Evolutionary conservation across 1,140 invertebrate species (phyloP).

Genomic region (Sesamia nonagrioides): DNA sequence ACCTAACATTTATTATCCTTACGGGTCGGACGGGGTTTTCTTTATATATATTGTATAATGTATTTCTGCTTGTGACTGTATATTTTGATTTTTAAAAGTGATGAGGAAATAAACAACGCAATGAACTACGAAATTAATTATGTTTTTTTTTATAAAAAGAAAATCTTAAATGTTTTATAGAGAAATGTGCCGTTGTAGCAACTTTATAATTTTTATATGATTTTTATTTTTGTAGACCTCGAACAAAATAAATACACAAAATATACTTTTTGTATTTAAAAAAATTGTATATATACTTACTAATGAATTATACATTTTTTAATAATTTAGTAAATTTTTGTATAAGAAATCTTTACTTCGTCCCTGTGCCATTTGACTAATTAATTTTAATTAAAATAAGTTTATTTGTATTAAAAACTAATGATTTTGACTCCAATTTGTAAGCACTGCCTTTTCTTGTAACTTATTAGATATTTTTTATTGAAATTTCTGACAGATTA

Average conservation of each 20-base stretch:
- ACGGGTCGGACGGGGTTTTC: too few species aligned
- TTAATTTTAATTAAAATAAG: slow-evolving; percentile 24
- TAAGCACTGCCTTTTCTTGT: slow-evolving; percentile 9
- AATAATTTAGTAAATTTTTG: slow-evolving; percentile 2
- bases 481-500: not conserved
- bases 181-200: not conserved
- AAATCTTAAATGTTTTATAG: not conserved
- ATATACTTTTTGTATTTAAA: not conserved
- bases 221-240: not conserved
- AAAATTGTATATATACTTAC: not conserved
- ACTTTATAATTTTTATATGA: slow-evolving; percentile 7
- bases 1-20: too few species aligned
- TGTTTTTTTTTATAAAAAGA: not conserved
- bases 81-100: not conserved
- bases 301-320: not conserved
- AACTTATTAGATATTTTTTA: not conserved
- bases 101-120: not conserved
- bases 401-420: not conserved
- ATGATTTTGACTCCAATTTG: not conserved
- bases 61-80: not conserved
- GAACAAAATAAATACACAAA: not conserved
- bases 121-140: not conserved
- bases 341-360: not conserved
- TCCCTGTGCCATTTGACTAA: slow-evolving; percentile 7
- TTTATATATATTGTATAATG: too few species aligned